These are phyloP conservation scores for Drosophila athabasca DNA, from an alignment of 1,140 invertebrate genomes.

Conservation along the genomic window DNA sequence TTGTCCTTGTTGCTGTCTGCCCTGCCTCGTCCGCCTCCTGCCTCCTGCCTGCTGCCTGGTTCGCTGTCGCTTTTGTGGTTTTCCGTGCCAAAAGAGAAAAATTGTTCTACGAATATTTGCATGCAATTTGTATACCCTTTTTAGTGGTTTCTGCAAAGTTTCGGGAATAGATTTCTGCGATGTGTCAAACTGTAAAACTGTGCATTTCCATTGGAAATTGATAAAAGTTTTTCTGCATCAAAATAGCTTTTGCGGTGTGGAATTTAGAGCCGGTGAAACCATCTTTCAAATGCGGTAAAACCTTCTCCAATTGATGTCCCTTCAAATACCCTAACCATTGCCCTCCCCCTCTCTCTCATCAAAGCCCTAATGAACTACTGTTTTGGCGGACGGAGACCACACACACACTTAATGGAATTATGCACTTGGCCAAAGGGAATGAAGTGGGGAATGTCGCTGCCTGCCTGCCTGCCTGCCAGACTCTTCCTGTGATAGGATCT, in stretches of 20 bases:
- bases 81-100: slow-evolving; percentile 13
- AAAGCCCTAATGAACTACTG: slow-evolving; percentile 20
- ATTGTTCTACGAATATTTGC: slow-evolving; percentile 22
- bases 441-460: not conserved
- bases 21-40: too few relatives aligned
- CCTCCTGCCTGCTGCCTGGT: not conserved
- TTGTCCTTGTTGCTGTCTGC: slow-evolving; percentile 18
- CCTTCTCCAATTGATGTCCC: too few relatives aligned
- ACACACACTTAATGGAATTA: slow-evolving; percentile 34
- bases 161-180: slow-evolving; percentile 12
- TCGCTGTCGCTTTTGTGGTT: slow-evolving; percentile 32
- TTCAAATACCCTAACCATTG: not conserved
- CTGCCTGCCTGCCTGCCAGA: not conserved
- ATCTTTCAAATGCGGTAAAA: too few relatives aligned
- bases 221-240: too few relatives aligned
- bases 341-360: not conserved
- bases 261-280: too few relatives aligned
- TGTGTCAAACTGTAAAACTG: slow-evolving; percentile 6
- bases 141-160: slow-evolving; percentile 2
- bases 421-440: not conserved
- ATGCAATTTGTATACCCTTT: slow-evolving; percentile 51
- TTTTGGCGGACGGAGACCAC: not conserved
- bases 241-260: too few relatives aligned
- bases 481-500: slow-evolving; percentile 31
- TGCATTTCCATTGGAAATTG: too few relatives aligned